phyloP scores from a whole-genome alignment of 2,888 invertebrate genomes.

The Stegana nigrithorax region DNA sequence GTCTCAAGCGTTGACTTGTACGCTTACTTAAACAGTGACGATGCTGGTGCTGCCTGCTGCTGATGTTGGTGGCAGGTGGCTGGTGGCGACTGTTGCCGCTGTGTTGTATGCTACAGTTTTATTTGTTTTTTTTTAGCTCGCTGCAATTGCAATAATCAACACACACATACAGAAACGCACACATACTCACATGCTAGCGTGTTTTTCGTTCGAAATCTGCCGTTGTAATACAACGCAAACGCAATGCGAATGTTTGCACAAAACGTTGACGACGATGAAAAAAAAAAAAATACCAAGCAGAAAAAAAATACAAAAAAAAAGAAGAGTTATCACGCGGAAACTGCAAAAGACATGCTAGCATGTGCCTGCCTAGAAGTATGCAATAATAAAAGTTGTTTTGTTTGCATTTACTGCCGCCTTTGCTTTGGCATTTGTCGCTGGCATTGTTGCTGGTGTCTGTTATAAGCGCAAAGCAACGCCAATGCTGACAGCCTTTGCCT shows the following conservation, averaged over 20 bases:
- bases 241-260: background rate
- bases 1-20: slow-evolving; percentile 15
- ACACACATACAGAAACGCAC: too few species aligned
- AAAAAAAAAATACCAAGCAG: background rate
- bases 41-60: slow-evolving; percentile 3
- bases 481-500: background rate
- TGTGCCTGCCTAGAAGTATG: slow-evolving; percentile 37
- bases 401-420: background rate
- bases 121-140: too few species aligned
- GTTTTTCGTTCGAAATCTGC: slow-evolving; percentile 5
- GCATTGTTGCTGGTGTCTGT: background rate
- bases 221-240: background rate
- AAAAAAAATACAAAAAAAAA: slow-evolving; percentile 5
- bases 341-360: slow-evolving; percentile 26
- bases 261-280: background rate
- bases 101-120: too few species aligned
- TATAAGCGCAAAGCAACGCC: slow-evolving; percentile 4
- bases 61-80: slow-evolving; percentile 5
- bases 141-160: too few species aligned
- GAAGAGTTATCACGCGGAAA: background rate
- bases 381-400: slow-evolving; percentile 21
- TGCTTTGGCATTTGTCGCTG: background rate
- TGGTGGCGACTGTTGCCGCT: too few species aligned
- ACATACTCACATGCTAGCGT: too few species aligned
- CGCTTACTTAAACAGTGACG: slow-evolving; percentile 44